phyloP scores from a whole-genome alignment of 1,140 invertebrate genomes.

The Drosophila pruinosa region DNA sequence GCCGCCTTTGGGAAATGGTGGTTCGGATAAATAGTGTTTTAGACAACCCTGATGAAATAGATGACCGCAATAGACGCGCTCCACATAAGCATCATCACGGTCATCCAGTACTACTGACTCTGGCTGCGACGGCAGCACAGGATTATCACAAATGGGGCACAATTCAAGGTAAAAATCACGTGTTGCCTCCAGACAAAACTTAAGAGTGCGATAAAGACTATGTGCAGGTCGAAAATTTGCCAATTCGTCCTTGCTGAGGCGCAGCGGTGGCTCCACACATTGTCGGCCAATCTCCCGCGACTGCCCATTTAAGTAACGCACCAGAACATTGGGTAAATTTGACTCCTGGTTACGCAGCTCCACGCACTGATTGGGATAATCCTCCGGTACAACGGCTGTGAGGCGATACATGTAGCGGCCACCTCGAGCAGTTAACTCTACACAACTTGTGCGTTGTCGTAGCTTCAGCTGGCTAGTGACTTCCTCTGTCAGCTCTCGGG shows the following conservation, averaged over 20 bases:
- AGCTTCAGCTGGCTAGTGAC: conserved; percentile 84
- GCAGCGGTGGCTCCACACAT: conserved; percentile 88
- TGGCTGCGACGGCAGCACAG: conserved; percentile 86
- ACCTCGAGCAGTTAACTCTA: conserved; percentile 86
- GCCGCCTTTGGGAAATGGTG: conserved; percentile 88
- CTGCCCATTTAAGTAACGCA: conserved; percentile 87
- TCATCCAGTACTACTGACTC: conserved; percentile 85
- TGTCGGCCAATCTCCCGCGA: conserved; percentile 87
- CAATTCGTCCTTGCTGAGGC: conserved; percentile 82
- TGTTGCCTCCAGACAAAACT: conserved; percentile 87
- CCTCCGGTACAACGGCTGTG: conserved; percentile 86
- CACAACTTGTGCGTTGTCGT: conserved; percentile 87
- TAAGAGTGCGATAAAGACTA: conserved; percentile 85
- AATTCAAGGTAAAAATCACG: conserved; percentile 86
- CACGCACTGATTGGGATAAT: conserved; percentile 86
- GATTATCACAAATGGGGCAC: conserved; percentile 87
- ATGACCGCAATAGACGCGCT: conserved; percentile 90
- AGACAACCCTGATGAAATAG: conserved; percentile 89
- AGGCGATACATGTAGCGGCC: conserved; percentile 86
- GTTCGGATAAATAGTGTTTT: conserved; percentile 88
- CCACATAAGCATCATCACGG: conserved; percentile 85
- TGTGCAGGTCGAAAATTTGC: conserved; percentile 85
- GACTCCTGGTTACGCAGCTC: conserved; percentile 86
- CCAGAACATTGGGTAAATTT: conserved; percentile 87
- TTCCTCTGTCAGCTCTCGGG: not conserved